A percentile compares a stretch with the other conserved stretches of the same genome.
phyloP scores from a whole-genome alignment of 2,113 vertebrate species.

The Oenanthe melanoleuca region DNA sequence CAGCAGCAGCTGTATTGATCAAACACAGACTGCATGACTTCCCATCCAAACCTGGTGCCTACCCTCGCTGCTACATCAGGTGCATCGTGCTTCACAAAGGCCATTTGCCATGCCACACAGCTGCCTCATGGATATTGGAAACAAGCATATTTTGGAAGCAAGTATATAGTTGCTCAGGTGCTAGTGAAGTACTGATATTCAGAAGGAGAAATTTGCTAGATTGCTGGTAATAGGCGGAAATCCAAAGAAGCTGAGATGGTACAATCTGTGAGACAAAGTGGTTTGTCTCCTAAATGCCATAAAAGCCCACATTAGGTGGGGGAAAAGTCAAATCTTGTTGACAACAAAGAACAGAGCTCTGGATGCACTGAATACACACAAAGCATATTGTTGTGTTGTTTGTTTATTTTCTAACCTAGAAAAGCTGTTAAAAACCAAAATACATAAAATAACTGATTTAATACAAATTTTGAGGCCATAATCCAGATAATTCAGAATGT shows the following conservation, averaged over 20 bases:
- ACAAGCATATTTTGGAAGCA: neutral
- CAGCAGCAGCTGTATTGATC: neutral
- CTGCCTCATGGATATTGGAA: neutral
- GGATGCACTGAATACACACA: neutral
- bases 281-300: neutral
- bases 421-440: neutral
- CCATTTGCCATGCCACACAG: neutral
- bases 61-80: neutral
- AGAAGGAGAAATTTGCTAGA: neutral
- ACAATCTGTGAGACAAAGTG: neutral
- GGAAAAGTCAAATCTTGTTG: neutral
- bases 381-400: neutral
- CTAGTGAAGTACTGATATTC: neutral
- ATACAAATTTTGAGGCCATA: neutral
- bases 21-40: neutral
- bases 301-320: neutral
- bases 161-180: neutral
- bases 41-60: neutral
- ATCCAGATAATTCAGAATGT: neutral
- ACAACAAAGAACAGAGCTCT: neutral
- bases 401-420: neutral
- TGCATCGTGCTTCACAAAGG: rapidly evolving
- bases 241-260: neutral
- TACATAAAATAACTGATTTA: neutral
- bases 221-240: neutral